Conservation (phyloP, 2,113 vertebrate genomes). For the Nycticebus coucang region DNA sequence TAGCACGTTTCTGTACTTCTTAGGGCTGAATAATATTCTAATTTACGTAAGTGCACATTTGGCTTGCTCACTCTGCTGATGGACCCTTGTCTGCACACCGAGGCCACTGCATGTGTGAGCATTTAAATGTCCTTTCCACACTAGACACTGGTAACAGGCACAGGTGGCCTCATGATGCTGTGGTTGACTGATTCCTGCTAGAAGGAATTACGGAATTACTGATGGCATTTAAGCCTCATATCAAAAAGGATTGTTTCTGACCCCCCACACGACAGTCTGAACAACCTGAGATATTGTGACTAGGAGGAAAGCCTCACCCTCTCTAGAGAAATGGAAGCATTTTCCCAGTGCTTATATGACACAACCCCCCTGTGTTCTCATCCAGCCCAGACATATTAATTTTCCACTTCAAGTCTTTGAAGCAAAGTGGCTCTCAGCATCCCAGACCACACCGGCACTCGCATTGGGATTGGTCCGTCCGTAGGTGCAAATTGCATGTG, state of each 20-base stretch:
- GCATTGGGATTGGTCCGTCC: fast-evolving
- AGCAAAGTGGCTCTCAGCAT: not conserved
- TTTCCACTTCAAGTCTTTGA: not conserved
- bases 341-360: not conserved
- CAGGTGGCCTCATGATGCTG: not conserved
- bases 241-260: not conserved
- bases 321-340: not conserved
- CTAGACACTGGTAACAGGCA: not conserved
- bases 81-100: not conserved
- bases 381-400: not conserved
- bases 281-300: not conserved
- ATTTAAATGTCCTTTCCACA: fast-evolving
- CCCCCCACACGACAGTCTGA: not conserved
- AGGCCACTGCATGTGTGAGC: fast-evolving
- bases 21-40: fast-evolving
- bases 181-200: not conserved
- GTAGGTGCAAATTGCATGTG: not conserved
- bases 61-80: fast-evolving
- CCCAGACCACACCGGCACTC: not conserved
- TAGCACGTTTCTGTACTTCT: fast-evolving
- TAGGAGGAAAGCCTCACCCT: not conserved
- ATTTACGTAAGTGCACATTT: fast-evolving
- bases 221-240: not conserved
- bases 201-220: not conserved
- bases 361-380: not conserved